Evolutionary conservation across 2,888 invertebrate species (phyloP), one percentile per base, ranked within the genome.

Genomic region (Conops quadrifasciatus): DNA sequence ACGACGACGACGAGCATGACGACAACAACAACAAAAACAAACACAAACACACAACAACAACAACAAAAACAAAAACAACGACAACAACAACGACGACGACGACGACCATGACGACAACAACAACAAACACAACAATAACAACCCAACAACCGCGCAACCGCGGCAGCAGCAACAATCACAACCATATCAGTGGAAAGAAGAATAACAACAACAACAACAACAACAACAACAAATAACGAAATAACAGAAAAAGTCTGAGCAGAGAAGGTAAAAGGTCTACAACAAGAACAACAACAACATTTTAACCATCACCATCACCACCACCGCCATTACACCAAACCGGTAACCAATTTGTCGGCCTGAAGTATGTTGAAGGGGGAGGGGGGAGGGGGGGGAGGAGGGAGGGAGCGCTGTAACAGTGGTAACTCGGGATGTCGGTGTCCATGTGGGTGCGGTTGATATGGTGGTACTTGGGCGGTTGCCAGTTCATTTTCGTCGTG

Each of bases 181-280:
- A n/a, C n/a, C n/a, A n/a, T n/a, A n/a, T n/a, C n/a, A n/a, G n/a
- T n/a, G n/a, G n/a, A n/a, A n/a, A n/a, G n/a, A n/a, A n/a, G n/a
- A n/a, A n/a, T n/a, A 9, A 79, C 80, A 81, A 78, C 78, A 19
- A 19, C 26, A 59, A 13, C 59, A 15, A 3, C 13, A 59, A 7
- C 59, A 19, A n/a, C n/a, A n/a, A n/a, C n/a, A n/a, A n/a, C n/a
- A n/a, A n/a, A n/a, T n/a, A n/a, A n/a, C n/a, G n/a, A n/a, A n/a
- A n/a, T n/a, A n/a, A n/a, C n/a, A n/a, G n/a, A n/a, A n/a, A n/a
- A n/a, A n/a, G n/a, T n/a, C n/a, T n/a, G n/a, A n/a, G n/a, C n/a
- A n/a, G n/a, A n/a, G n/a, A n/a, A n/a, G n/a, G n/a, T n/a, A n/a
- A n/a, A 36, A 7, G 5, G 9, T 36, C 36, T 4, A 4, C 36